These are phyloP conservation scores for Cryptophagus acutangulus DNA, from an alignment of 2,888 invertebrate species.

Conservation along the genomic window DNA sequence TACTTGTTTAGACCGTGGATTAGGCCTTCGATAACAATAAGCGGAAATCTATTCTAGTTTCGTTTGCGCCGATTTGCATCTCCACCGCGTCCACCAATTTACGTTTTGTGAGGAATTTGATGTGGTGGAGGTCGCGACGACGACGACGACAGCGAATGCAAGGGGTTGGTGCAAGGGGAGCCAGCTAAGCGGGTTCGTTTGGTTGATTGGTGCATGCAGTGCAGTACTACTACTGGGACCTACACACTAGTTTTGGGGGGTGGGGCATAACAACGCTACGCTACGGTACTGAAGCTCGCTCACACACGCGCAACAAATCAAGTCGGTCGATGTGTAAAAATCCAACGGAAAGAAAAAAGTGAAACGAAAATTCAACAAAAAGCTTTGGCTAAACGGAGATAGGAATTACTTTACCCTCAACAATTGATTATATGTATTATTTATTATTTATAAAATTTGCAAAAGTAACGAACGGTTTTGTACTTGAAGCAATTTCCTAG, in stretches of 20 bases:
- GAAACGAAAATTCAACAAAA: conserved; percentile 20
- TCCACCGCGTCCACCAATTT: no score
- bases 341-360: background rate
- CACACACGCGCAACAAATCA: conserved; percentile 42
- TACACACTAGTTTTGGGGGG: background rate
- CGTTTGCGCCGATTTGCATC: no score
- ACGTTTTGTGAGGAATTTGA: no score
- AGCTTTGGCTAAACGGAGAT: conserved; percentile 39
- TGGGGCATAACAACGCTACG: conserved; percentile 23
- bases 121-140: no score
- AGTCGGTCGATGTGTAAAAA: conserved; percentile 41
- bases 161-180: conserved; percentile 10
- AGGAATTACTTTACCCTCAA: conserved; percentile 46
- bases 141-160: no score
- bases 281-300: conserved; percentile 35
- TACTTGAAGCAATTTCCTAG: conserved; percentile 64
- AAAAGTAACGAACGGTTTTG: conserved; percentile 67
- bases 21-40: conserved; percentile 41
- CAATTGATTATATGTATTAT: conserved; percentile 45
- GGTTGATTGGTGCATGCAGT: conserved; percentile 4
- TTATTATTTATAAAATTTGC: conserved; percentile 59
- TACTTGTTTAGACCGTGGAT: conserved; percentile 35
- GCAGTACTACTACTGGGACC: background rate
- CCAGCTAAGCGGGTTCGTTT: conserved; percentile 17
- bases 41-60: conserved; percentile 14